Conservation (phyloP, 2,888 invertebrate species). For the Ochropleura plecta region DNA sequence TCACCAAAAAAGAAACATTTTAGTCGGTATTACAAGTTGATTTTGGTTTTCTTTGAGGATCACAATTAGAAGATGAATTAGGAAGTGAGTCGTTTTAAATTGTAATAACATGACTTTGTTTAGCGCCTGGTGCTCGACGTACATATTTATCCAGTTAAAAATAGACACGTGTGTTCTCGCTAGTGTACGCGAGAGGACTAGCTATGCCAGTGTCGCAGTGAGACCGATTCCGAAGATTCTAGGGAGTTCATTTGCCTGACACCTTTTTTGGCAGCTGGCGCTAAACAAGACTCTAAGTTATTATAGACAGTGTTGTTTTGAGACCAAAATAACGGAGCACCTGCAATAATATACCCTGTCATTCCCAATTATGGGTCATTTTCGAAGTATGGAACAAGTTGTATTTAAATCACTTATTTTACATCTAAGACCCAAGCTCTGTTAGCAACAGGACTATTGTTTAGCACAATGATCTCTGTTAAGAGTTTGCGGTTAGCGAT, state of each 20-base stretch:
- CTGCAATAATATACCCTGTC: neutral
- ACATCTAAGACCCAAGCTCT: neutral
- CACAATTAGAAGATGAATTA: neutral
- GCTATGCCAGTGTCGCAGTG: neutral
- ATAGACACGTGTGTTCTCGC: constrained; percentile 14
- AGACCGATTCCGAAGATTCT: constrained; percentile 23
- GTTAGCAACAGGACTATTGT: constrained; percentile 29
- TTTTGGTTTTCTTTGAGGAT: neutral
- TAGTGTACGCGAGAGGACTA: neutral
- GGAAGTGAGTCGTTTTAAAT: neutral
- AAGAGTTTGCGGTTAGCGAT: constrained; percentile 40
- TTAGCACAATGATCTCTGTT: constrained; percentile 43
- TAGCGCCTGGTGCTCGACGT: neutral
- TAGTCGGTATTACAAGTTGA: neutral
- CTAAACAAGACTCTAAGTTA: neutral
- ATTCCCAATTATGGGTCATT: neutral
- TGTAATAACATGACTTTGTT: constrained; percentile 6
- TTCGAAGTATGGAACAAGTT: neutral
- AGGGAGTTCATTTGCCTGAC: constrained; percentile 29
- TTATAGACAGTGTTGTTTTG: neutral
- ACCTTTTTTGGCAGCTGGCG: constrained; percentile 21
- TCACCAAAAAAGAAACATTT: constrained; percentile 16
- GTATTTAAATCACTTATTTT: neutral
- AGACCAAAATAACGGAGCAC: neutral
- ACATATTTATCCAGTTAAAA: constrained; percentile 9